Evolutionary conservation across 2,797 vertebrate genomes (phyloP).

Genomic region (Sternotherus odoratus): DNA sequence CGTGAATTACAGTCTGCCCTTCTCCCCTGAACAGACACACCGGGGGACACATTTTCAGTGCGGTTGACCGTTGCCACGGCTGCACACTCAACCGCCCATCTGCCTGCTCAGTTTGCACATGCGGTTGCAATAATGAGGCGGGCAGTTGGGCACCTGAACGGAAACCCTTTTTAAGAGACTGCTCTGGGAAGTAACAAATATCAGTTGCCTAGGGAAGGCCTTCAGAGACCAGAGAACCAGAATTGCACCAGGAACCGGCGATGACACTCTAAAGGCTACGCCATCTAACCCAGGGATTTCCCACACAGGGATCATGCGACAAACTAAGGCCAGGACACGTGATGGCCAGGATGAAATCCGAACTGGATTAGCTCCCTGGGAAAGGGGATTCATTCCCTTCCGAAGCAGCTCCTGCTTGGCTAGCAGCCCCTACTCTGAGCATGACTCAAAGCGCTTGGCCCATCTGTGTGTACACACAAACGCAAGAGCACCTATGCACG

Average conservation of each 20-base stretch:
- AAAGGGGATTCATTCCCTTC: neutral
- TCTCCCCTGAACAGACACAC: neutral
- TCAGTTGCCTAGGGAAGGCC: neutral
- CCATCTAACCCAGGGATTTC: neutral
- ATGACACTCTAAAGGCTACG: neutral
- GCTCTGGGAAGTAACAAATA: neutral
- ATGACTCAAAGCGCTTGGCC: neutral
- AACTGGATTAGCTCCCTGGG: fast-evolving
- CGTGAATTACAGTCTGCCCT: neutral
- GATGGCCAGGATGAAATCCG: neutral
- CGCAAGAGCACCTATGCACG: fast-evolving
- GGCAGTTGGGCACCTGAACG: neutral
- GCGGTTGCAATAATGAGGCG: neutral
- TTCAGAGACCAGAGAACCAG: neutral
- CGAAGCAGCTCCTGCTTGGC: neutral
- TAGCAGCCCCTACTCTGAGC: neutral
- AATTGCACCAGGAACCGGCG: neutral
- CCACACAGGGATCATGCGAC: neutral
- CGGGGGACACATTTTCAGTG: neutral
- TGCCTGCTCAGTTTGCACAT: neutral
- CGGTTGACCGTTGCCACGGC: too few relatives aligned
- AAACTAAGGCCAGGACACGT: neutral
- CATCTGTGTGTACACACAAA: neutral
- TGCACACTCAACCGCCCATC: neutral
- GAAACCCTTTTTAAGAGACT: neutral